Conservation (phyloP, 1,140 invertebrate genomes). For the Phymorhynchus buccinoides region DNA sequence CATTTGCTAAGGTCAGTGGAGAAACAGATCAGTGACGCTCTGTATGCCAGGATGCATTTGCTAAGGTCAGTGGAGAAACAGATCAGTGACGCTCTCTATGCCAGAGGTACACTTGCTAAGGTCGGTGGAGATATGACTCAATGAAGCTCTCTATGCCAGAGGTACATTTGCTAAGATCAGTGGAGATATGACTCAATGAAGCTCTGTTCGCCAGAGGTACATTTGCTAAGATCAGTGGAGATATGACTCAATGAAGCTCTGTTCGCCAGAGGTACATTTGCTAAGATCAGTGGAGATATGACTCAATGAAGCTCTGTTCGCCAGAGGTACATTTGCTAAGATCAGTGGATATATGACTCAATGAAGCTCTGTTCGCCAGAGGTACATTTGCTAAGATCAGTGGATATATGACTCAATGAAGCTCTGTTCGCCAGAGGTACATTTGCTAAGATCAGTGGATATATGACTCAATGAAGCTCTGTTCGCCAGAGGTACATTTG, state of each 20-base stretch:
- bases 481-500: slow-evolving; percentile 92
- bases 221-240: slow-evolving; percentile 84
- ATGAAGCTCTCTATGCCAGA: no score
- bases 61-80: no score
- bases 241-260: neutral
- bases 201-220: slow-evolving; percentile 93
- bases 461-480: no score
- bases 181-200: no score
- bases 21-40: no score
- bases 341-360: no score
- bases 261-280: neutral
- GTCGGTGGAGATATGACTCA: no score
- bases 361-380: no score
- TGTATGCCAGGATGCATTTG: no score
- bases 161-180: neutral
- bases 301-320: slow-evolving; percentile 88
- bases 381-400: no score
- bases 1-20: slow-evolving; percentile 78
- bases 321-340: slow-evolving; percentile 94
- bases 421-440: no score
- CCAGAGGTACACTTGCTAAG: neutral
- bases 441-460: neutral
- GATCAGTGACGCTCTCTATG: no score
- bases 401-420: slow-evolving; percentile 85
- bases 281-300: slow-evolving; percentile 83